Conservation (phyloP, 2,113 vertebrate species). For the Euleptes europaea region DNA sequence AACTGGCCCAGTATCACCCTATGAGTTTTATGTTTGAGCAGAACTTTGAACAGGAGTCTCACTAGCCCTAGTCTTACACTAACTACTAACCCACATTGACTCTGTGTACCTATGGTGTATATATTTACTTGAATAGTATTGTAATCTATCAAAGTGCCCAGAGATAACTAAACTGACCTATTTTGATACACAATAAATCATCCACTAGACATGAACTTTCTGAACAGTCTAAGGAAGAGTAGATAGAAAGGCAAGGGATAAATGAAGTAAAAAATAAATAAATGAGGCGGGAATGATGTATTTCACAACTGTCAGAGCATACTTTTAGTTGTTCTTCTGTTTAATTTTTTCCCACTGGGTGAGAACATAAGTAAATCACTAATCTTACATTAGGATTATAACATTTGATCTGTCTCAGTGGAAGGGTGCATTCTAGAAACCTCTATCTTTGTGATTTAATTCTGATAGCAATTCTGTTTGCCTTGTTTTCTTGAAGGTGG, state of each 20-base stretch:
- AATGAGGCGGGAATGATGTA: neutral
- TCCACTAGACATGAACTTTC: constrained; percentile 8
- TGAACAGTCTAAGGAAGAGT: neutral
- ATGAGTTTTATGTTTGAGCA: too few relatives aligned
- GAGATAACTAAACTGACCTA: neutral
- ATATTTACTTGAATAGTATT: neutral
- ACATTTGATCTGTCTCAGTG: constrained; percentile 16
- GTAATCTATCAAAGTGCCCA: neutral
- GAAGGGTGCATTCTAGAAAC: neutral
- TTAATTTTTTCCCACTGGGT: constrained; percentile 47
- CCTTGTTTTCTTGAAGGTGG: neutral
- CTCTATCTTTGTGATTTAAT: neutral
- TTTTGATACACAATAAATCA: neutral
- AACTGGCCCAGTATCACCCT: too few relatives aligned
- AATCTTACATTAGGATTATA: constrained; percentile 30
- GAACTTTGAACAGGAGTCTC: too few relatives aligned
- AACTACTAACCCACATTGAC: too few relatives aligned
- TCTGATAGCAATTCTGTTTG: neutral
- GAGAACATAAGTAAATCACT: constrained; percentile 43
- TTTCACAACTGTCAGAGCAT: constrained; percentile 13
- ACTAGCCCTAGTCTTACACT: too few relatives aligned
- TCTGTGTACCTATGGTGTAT: too few relatives aligned
- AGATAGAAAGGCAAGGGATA: neutral
- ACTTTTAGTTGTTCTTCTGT: constrained; percentile 27
- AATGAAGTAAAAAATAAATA: neutral